Conservation (phyloP, 2,888 invertebrate species). For the Adelphocoris suturalis region DNA sequence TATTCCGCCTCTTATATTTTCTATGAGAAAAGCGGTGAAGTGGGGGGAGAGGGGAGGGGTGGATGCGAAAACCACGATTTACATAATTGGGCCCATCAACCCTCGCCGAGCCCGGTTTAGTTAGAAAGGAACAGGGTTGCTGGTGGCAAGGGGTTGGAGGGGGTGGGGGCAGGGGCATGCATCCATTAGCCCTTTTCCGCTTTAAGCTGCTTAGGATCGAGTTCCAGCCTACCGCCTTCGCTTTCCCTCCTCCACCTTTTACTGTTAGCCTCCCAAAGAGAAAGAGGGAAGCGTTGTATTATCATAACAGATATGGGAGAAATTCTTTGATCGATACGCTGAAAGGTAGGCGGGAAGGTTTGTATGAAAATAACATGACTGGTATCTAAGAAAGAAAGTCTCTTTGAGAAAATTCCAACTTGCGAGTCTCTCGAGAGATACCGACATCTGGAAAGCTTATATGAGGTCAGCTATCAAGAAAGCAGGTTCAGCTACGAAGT, state of each 20-base stretch:
- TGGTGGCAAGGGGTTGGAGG: too few species aligned
- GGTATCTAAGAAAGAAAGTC: not conserved
- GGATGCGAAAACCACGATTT: constrained; percentile 62
- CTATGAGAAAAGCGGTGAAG: not conserved
- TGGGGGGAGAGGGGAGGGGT: not conserved
- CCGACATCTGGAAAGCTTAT: too few species aligned
- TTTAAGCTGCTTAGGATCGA: constrained; percentile 65
- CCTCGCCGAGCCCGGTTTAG: constrained; percentile 36
- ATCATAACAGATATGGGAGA: constrained; percentile 62
- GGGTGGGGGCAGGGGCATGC: constrained; percentile 1
- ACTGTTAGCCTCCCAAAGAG: constrained; percentile 44
- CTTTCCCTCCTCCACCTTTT: constrained; percentile 23
- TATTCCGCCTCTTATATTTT: constrained; percentile 47
- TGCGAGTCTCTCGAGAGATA: too few species aligned
- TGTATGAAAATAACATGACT: not conserved
- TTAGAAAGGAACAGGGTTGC: not conserved
- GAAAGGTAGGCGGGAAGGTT: not conserved
- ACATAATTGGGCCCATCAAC: constrained; percentile 55
- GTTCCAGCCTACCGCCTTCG: constrained; percentile 46
- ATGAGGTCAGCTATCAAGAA: too few species aligned
- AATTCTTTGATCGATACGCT: constrained; percentile 35
- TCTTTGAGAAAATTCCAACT: too few species aligned
- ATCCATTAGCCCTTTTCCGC: constrained; percentile 66
- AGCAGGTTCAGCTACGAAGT: too few species aligned
- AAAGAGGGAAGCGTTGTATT: constrained; percentile 55